Conservation (phyloP, 2,113 vertebrate genomes). For the Corythaixoides concolor region DNA sequence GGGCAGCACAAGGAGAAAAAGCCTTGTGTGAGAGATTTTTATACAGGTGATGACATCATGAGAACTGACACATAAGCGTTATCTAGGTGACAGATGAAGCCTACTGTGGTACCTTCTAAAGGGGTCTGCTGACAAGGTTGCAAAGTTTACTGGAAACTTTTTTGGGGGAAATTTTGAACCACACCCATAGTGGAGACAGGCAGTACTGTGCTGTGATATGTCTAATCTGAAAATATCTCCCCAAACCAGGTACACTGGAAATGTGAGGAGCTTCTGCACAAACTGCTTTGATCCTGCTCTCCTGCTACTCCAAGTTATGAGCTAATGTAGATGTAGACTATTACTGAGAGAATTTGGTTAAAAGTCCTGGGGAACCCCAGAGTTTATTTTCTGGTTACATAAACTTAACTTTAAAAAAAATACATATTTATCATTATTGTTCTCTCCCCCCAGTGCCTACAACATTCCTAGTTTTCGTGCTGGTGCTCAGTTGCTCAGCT, state of each 20-base stretch:
- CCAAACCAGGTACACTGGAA: not conserved
- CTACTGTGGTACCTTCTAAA: not conserved
- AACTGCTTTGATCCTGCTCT: not conserved
- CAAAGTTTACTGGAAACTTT: not conserved
- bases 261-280: not conserved
- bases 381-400: not conserved
- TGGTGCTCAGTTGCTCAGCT: constrained; percentile 89
- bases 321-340: not conserved
- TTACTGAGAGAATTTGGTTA: not conserved
- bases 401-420: not conserved
- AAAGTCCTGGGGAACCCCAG: not conserved
- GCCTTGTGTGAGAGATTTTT: not conserved
- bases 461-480: constrained; percentile 95
- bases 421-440: not conserved
- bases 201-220: not conserved
- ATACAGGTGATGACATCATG: not conserved
- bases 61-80: not conserved
- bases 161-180: not conserved
- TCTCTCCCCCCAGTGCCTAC: constrained; percentile 80
- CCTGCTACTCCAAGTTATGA: not conserved
- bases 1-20: not conserved
- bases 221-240: not conserved
- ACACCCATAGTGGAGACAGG: not conserved
- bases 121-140: not conserved
- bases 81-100: not conserved